Percentiles rank a stretch among this genome's conserved stretches.
Evolutionary conservation across 64 coral and sea anemone genomes (phyloP).

Genomic region (Dendronephthya gigantea): DNA sequence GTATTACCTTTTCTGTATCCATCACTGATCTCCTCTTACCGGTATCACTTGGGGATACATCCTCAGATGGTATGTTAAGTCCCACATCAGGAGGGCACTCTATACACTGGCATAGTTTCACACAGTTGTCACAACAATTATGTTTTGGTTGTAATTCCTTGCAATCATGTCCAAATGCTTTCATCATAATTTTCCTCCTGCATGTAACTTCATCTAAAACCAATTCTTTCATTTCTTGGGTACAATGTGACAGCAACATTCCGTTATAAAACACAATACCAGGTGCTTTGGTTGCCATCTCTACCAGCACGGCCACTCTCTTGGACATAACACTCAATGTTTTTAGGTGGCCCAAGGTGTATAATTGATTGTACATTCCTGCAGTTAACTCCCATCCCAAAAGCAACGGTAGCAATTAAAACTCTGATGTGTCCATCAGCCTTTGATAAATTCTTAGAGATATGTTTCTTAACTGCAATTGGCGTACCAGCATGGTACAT

Average conservation of each 20-base stretch:
- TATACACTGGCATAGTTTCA: constrained; percentile 1
- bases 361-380: background rate
- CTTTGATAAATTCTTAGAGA: constrained; percentile 13
- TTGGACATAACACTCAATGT: background rate
- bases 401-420: constrained; percentile 6
- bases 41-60: background rate
- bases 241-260: background rate
- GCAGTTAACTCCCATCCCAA: constrained; percentile 8
- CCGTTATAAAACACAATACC: background rate
- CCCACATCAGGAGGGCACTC: background rate
- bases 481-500: constrained; percentile 13
- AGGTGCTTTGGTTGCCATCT: background rate
- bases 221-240: constrained; percentile 13
- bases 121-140: constrained; percentile 19
- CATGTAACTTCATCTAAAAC: background rate
- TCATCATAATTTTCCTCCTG: constrained; percentile 18
- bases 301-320: constrained; percentile 13
- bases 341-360: constrained; percentile 3
- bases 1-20: background rate
- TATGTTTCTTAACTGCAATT: constrained; percentile 5
- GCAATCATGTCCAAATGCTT: constrained; percentile 6
- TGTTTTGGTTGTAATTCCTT: constrained; percentile 13
- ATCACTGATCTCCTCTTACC: background rate
- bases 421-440: background rate
- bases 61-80: background rate